Percentiles rank a stretch among this genome's conserved stretches.
Evolutionary conservation across 2,888 invertebrate genomes (phyloP).

Genomic region (Melanophora roralis): DNA sequence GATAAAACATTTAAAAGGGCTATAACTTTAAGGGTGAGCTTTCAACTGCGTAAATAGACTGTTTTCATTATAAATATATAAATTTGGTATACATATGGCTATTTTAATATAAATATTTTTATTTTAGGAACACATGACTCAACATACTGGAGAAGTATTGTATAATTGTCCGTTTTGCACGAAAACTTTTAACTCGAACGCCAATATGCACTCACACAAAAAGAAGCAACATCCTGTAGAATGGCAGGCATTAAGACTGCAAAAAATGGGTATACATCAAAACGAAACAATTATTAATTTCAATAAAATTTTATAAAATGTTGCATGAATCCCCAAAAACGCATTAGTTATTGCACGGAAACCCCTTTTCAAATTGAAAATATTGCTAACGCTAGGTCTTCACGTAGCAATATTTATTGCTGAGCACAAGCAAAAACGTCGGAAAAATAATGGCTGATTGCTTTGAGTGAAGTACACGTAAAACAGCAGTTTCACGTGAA

Average conservation of each 20-base stretch:
- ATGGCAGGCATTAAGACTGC: conserved; percentile 64
- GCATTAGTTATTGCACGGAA: too few relatives aligned
- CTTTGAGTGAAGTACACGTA: too few relatives aligned
- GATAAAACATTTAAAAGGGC: conserved; percentile 76
- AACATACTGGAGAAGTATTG: conserved; percentile 75
- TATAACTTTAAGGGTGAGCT: conserved; percentile 71
- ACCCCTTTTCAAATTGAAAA: too few relatives aligned
- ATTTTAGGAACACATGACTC: conserved; percentile 75
- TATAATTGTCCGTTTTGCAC: conserved; percentile 76
- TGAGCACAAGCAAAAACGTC: too few relatives aligned
- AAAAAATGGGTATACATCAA: conserved; percentile 64
- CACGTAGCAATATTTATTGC: too few relatives aligned
- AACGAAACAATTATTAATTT: not conserved
- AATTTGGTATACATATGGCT: not conserved
- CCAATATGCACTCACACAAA: conserved; percentile 76
- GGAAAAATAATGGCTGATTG: too few relatives aligned
- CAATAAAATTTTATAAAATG: not conserved
- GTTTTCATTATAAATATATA: not conserved
- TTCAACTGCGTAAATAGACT: not conserved
- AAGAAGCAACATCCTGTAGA: conserved; percentile 75
- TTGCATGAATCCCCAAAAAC: too few relatives aligned
- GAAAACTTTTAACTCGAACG: conserved; percentile 76
- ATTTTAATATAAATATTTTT: too few relatives aligned
- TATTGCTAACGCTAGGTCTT: too few relatives aligned
- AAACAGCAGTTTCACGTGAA: too few relatives aligned